These are phyloP conservation scores for Chironex yamaguchii DNA, from an alignment of 30 jellyfish, hydroid and myxozoan genomes.

Conservation along the genomic window DNA sequence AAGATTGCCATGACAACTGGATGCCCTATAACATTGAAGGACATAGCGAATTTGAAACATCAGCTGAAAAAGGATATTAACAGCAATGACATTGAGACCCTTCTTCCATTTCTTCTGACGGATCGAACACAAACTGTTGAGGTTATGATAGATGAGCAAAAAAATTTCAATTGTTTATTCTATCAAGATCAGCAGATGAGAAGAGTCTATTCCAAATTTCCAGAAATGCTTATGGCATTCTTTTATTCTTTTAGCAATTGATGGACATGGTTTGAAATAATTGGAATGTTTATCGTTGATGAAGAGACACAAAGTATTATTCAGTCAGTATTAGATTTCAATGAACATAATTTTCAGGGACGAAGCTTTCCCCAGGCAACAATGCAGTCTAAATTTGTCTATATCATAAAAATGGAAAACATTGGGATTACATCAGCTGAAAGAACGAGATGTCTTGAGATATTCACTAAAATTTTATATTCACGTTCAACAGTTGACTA, in stretches of 20 bases:
- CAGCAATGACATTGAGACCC: constrained; percentile 36
- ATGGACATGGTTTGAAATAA: constrained; percentile 68
- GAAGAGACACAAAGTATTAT: constrained; percentile 59
- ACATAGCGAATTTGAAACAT: constrained; percentile 29
- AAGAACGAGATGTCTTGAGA: constrained; percentile 36
- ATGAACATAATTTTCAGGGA: constrained; percentile 6
- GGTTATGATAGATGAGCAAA: constrained; percentile 36
- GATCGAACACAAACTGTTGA: constrained; percentile 27
- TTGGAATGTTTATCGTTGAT: constrained; percentile 42
- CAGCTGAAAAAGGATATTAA: neutral
- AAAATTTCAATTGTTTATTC: constrained; percentile 5
- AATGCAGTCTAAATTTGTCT: constrained; percentile 28
- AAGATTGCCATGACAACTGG: constrained; percentile 31
- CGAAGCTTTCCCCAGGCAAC: constrained; percentile 51
- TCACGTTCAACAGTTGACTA: constrained; percentile 34
- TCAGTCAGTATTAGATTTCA: constrained; percentile 55
- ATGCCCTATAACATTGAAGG: constrained; percentile 37
- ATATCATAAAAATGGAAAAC: constrained; percentile 54
- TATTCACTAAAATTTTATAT: constrained; percentile 5
- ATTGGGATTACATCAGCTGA: constrained; percentile 70
- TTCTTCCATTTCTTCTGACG: constrained; percentile 4
- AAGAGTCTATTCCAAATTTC: constrained; percentile 10
- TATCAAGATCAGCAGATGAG: constrained; percentile 58
- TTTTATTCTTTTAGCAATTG: constrained; percentile 24
- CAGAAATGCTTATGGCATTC: constrained; percentile 52